These are phyloP conservation scores for Prietella phreatophila DNA, from an alignment of 2,113 vertebrate genomes.

Conservation along the genomic window DNA sequence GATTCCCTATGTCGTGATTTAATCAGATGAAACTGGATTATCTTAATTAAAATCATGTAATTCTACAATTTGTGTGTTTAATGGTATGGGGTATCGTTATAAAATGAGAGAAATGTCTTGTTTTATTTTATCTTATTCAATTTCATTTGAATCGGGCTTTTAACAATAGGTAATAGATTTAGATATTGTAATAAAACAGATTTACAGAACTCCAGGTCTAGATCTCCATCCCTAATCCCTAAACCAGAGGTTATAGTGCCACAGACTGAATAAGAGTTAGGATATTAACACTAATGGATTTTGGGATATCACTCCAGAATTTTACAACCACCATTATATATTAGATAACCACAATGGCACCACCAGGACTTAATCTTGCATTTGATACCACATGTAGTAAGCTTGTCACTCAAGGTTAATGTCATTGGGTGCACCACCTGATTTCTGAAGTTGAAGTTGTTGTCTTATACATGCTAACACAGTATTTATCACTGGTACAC, in stretches of 20 bases:
- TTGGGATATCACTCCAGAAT: not conserved
- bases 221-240: not conserved
- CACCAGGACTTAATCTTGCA: not conserved
- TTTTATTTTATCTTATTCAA: not conserved
- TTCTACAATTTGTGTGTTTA: constrained; percentile 47
- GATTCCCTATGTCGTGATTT: constrained; percentile 57
- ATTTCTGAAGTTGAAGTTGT: not conserved
- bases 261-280: not conserved
- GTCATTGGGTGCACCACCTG: not conserved
- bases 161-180: not conserved
- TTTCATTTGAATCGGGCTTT: not conserved
- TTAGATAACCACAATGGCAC: not conserved
- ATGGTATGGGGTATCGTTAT: not conserved
- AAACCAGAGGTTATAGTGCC: not conserved
- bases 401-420: no score
- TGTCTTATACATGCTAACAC: not conserved
- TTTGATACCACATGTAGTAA: not conserved
- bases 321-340: not conserved
- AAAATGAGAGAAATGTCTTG: not conserved
- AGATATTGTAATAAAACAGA: not conserved
- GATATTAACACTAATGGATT: not conserved
- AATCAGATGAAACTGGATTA: constrained; percentile 68
- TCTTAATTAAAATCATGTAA: constrained; percentile 66
- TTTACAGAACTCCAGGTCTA: not conserved
- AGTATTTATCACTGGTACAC: not conserved